Percentiles rank a stretch among this genome's conserved stretches.
These are phyloP conservation scores for Coccyzus lansbergi DNA, from an alignment of 2,797 vertebrate genomes.

Conservation along the genomic window DNA sequence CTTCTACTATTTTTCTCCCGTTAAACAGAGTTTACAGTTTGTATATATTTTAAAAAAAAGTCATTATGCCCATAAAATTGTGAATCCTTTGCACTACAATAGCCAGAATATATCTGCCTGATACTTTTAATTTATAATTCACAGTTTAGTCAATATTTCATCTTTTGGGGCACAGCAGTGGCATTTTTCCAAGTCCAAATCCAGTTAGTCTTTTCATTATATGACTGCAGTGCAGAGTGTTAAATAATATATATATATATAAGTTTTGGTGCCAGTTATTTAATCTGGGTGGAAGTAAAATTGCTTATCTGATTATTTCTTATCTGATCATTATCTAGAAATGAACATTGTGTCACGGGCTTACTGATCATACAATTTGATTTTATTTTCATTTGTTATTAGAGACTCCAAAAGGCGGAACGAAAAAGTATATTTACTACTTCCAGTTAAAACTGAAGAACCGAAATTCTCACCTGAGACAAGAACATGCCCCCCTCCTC, in stretches of 20 bases:
- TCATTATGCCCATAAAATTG: background rate
- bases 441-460: background rate
- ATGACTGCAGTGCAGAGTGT: background rate
- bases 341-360: background rate
- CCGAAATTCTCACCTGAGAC: background rate
- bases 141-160: slow-evolving; percentile 11
- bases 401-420: background rate
- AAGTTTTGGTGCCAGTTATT: background rate
- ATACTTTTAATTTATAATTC: slow-evolving; percentile 2
- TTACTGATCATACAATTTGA: slow-evolving; percentile 15
- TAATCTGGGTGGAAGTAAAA: background rate
- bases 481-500: background rate
- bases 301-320: slow-evolving; percentile 20
- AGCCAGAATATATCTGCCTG: background rate
- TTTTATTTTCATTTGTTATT: slow-evolving; percentile 21
- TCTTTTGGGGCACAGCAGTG: slow-evolving; percentile 8
- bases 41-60: background rate
- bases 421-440: background rate
- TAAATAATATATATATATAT: background rate
- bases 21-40: background rate
- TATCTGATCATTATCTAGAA: background rate
- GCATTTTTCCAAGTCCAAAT: slow-evolving; percentile 42
- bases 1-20: background rate
- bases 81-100: background rate
- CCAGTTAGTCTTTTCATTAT: slow-evolving; percentile 47